Evolutionary conservation across 2,113 vertebrate species (phyloP).

Genomic region (Mesembrinibis cayennensis): DNA sequence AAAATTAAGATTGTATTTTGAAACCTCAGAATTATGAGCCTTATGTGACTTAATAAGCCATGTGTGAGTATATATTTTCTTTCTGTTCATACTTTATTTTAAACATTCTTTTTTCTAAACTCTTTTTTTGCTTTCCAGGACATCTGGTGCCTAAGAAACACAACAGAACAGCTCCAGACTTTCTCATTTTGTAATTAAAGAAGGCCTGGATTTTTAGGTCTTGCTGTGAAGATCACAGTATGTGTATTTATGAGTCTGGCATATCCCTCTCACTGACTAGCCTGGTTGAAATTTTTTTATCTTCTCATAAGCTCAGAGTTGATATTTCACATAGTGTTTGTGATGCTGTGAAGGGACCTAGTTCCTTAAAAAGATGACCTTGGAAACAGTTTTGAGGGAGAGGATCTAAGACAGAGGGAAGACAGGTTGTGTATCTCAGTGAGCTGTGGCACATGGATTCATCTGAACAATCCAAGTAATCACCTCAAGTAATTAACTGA

Average conservation of each 20-base stretch:
- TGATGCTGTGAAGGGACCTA: conserved; percentile 51
- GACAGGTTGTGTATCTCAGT: background rate
- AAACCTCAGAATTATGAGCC: background rate
- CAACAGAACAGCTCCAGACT: conserved; percentile 38
- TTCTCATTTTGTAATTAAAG: conserved; percentile 56
- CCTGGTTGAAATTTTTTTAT: conserved; percentile 3
- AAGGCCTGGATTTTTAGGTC: conserved; percentile 20
- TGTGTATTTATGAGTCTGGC: conserved; percentile 47
- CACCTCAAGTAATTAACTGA: background rate
- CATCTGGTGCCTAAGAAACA: conserved; percentile 44
- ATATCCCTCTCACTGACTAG: conserved; percentile 1
- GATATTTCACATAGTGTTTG: conserved; percentile 15
- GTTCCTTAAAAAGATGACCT: conserved; percentile 48
- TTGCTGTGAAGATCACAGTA: conserved; percentile 62
- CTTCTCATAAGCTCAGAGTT: conserved; percentile 14
- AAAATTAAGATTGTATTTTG: background rate
- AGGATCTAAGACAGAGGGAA: background rate
- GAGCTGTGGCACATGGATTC: background rate
- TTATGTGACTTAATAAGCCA: background rate
- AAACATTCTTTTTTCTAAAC: conserved; percentile 2
- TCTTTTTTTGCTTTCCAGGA: conserved; percentile 27
- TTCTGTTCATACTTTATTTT: background rate
- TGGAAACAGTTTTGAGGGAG: conserved; percentile 1
- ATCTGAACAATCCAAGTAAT: background rate
- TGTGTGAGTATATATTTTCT: background rate